Percentiles rank a stretch among this genome's conserved stretches.
Conservation (phyloP, 35 echinoderm and acorn worm species). For the Ophioderma brevispina region DNA sequence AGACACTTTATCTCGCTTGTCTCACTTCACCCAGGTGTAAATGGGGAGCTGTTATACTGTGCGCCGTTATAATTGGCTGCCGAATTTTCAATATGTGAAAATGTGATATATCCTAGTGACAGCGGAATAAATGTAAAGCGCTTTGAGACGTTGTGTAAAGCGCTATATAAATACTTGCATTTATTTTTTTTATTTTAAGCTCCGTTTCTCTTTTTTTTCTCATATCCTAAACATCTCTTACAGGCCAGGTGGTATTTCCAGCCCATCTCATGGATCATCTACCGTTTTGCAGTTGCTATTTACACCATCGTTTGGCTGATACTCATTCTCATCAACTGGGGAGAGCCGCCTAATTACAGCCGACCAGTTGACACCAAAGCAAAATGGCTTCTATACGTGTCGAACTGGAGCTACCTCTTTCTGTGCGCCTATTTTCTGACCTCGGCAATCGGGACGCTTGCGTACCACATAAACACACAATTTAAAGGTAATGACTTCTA, state of each 20-base stretch:
- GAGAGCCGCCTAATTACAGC: slow-evolving; percentile 58
- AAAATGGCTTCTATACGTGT: slow-evolving; percentile 87
- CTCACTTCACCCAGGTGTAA: no score
- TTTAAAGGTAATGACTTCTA: background rate
- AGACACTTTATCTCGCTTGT: no score
- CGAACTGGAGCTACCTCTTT: slow-evolving; percentile 72
- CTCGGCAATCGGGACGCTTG: slow-evolving; percentile 29
- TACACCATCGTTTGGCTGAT: slow-evolving; percentile 54
- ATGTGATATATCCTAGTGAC: no score
- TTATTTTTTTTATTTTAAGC: no score
- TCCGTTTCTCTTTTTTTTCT: no score
- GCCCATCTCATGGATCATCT: slow-evolving; percentile 55
- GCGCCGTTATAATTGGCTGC: no score
- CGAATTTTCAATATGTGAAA: no score
- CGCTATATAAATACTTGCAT: no score
- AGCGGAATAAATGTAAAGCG: no score
- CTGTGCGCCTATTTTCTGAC: slow-evolving; percentile 35
- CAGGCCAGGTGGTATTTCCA: slow-evolving; percentile 69
- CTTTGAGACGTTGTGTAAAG: no score
- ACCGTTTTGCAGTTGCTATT: slow-evolving; percentile 42
- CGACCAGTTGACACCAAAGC: slow-evolving; percentile 49
- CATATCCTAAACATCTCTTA: no score
- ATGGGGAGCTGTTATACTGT: no score
- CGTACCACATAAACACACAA: slow-evolving; percentile 36
- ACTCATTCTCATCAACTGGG: slow-evolving; percentile 52